phyloP scores from a whole-genome alignment of 2,797 vertebrate species.

The Alauda arvensis region DNA sequence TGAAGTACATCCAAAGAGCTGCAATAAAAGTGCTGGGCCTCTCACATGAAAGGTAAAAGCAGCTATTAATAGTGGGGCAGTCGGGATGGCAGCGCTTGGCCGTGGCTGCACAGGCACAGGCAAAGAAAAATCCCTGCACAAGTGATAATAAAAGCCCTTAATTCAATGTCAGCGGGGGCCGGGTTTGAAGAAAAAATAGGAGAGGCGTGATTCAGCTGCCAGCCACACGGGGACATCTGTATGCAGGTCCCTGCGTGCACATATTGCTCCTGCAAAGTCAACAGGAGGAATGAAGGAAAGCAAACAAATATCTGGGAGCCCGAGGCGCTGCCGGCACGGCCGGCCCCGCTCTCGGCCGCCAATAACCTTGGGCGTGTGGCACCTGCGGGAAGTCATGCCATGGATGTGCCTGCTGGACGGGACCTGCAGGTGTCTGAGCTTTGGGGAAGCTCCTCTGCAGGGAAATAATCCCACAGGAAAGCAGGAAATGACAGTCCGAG shows the following conservation, averaged over 20 bases:
- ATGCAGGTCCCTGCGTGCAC: not conserved
- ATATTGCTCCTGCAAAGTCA: conserved; percentile 16
- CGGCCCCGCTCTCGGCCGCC: accelerated
- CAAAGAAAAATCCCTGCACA: conserved; percentile 7
- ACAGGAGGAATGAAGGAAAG: not conserved
- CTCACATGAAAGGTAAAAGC: conserved; percentile 29
- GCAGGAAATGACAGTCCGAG: accelerated
- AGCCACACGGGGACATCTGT: not conserved
- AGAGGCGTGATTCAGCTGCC: not conserved
- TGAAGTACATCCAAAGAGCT: conserved; percentile 32
- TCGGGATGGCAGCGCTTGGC: not conserved
- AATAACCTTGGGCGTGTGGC: accelerated
- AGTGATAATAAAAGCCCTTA: conserved; percentile 34
- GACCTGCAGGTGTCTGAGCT: not conserved
- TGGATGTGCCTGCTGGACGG: accelerated
- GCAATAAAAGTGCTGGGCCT: not conserved
- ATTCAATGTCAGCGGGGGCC: conserved; percentile 1
- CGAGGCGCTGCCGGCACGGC: accelerated
- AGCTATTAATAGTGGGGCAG: conserved; percentile 34
- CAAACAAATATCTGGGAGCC: not conserved
- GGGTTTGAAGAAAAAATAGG: not conserved
- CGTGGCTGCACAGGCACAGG: not conserved
- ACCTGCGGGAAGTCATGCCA: accelerated
- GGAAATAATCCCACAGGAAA: not conserved
- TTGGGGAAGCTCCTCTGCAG: not conserved